Evolutionary conservation across 2,888 invertebrate genomes (phyloP).

Genomic region (Xanthia icteritia): DNA sequence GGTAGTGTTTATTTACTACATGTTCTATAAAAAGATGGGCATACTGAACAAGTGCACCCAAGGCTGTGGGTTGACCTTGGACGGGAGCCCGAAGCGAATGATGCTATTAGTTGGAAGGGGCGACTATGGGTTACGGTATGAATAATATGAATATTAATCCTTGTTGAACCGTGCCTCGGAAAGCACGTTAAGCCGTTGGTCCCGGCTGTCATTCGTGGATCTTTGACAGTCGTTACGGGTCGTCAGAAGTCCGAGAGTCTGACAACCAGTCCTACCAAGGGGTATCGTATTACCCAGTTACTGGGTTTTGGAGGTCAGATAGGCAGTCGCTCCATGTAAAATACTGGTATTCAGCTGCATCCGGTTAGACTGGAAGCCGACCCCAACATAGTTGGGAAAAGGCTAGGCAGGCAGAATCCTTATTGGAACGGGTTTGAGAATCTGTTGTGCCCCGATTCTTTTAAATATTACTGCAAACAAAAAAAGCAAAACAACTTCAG

Average conservation of each 20-base stretch:
- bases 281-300: too few relatives aligned
- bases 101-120: neutral
- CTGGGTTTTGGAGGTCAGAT: too few relatives aligned
- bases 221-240: too few relatives aligned
- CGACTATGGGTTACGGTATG: neutral
- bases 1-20: constrained; percentile 26
- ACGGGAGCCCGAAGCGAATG: neutral
- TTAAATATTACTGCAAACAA: neutral
- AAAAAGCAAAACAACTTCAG: neutral
- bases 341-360: too few relatives aligned
- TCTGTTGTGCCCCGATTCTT: neutral
- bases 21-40: constrained; percentile 38
- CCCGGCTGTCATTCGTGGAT: too few relatives aligned
- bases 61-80: constrained; percentile 35
- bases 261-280: too few relatives aligned
- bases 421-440: neutral
- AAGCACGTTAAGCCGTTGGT: too few relatives aligned
- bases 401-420: too few relatives aligned
- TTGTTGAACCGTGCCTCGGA: neutral
- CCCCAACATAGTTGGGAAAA: too few relatives aligned
- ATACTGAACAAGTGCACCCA: constrained; percentile 32
- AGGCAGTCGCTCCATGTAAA: too few relatives aligned
- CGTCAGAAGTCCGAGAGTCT: too few relatives aligned
- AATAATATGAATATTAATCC: constrained; percentile 24
- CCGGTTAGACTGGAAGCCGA: too few relatives aligned